Evolutionary conservation across 2,113 vertebrate species (phyloP), one percentile per base, ranked within the genome.

Genomic region (Chaetodon trifascialis): DNA sequence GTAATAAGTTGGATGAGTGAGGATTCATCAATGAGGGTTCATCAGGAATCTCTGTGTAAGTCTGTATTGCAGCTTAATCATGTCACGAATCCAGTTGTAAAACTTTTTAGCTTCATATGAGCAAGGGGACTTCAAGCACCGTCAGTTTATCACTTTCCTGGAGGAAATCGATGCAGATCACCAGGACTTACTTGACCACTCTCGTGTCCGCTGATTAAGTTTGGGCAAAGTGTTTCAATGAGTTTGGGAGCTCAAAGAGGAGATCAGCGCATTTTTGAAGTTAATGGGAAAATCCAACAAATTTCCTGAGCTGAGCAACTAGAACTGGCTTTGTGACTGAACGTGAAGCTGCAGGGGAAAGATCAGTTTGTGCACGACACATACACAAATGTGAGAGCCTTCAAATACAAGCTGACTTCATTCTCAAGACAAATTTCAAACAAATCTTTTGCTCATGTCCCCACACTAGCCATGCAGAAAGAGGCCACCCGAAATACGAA

Each of bases 381-480:
- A 70, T 68, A 81, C n/a, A 63, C 60, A 67, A 81, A 80, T 12
- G 54, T 87, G 10, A 87, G 19, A 62, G 80, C 87, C 60, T 88
- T 86, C 85, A 89, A 91, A 90, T 0, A 79, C 67, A 86, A 84
- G 46, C 36, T 84, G 0, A 1, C 19, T 78, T 81, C 84, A 63
- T 90, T 90, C 56, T 90, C 76, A 0, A 78, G 4, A 8, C 81
- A 78, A 40, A 59, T 84, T 0, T 67, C 54, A 72, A 77, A 75
- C 52, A 56, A 86, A 0, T 58, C 17, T 2, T 83, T 88, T 3
- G 7, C 78, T 73, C 55, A 76, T 89, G 86, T 86, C 5, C 79
- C 73, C n/a, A 82, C 84, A 76, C 55, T 88, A 1, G 66, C 59
- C 1, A 78, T 2, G 4, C 63, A 21, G 68, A 75, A 81, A 68